A percentile compares a stretch with the other conserved stretches of the same genome.
These are phyloP conservation scores for Spicauda simplicius DNA, from an alignment of 2,888 invertebrate species.

Conservation along the genomic window DNA sequence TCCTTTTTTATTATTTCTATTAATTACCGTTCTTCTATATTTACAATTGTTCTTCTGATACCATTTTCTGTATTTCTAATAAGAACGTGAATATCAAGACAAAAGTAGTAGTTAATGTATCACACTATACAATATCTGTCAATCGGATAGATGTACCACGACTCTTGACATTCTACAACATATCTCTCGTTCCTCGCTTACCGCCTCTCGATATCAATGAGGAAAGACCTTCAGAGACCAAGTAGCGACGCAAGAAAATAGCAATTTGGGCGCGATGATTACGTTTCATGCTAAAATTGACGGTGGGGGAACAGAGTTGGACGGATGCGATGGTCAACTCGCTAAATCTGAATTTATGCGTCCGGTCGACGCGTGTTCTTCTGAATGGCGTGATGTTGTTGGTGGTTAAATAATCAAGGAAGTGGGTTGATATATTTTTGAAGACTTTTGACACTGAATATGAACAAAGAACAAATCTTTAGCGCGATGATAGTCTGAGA, in stretches of 20 bases:
- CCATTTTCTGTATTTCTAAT: too few species aligned
- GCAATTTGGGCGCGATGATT: conserved; percentile 48
- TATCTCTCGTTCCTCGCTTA: too few species aligned
- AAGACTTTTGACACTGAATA: background rate
- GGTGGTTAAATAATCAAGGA: conserved; percentile 6
- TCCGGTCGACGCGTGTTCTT: conserved; percentile 54
- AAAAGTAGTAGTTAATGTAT: too few species aligned
- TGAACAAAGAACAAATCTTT: too few species aligned
- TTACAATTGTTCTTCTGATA: too few species aligned
- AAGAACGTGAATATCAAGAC: too few species aligned
- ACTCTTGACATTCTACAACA: too few species aligned
- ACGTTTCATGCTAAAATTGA: conserved; percentile 50
- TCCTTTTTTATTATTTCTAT: too few species aligned
- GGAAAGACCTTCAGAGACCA: background rate
- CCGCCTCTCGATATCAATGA: background rate
- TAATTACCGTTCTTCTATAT: too few species aligned
- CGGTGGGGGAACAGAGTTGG: conserved; percentile 41
- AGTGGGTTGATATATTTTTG: background rate
- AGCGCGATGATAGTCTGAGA: too few species aligned
- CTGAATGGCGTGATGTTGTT: background rate
- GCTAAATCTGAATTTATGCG: conserved; percentile 78
- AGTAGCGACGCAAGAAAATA: conserved; percentile 47
- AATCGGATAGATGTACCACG: too few species aligned
- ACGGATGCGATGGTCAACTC: conserved; percentile 62
- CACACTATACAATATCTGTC: too few species aligned